These are phyloP conservation scores for Bacillus rossius DNA, from an alignment of 1,140 invertebrate species.

Conservation along the genomic window DNA sequence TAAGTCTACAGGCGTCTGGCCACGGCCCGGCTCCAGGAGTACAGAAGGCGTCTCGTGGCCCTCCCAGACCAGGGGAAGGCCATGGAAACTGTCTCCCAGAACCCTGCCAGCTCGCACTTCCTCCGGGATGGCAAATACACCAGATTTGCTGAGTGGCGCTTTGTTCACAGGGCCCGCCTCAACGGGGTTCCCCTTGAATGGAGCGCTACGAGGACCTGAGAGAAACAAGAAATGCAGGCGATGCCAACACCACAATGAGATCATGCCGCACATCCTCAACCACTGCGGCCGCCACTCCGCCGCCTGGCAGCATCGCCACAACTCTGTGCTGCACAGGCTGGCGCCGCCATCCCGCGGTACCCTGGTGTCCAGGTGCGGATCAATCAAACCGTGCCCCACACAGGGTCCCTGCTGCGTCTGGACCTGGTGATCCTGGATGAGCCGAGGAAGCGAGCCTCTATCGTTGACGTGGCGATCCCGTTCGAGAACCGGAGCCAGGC, in stretches of 20 bases:
- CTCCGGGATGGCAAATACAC: constrained; percentile 25
- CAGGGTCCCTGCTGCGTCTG: constrained; percentile 7
- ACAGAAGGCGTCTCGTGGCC: neutral
- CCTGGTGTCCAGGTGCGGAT: constrained; percentile 9
- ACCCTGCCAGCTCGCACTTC: constrained; percentile 26
- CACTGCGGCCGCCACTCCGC: constrained; percentile 27
- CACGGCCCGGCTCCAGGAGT: constrained; percentile 4
- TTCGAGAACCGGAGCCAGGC: neutral
- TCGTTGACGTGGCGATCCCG: neutral
- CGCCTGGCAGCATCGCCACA: constrained; percentile 12
- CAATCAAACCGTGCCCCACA: constrained; percentile 19
- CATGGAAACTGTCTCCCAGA: neutral
- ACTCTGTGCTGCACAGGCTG: constrained; percentile 15
- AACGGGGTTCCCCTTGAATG: constrained; percentile 35
- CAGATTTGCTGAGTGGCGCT: constrained; percentile 39
- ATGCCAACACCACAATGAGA: constrained; percentile 25
- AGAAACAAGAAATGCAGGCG: constrained; percentile 27
- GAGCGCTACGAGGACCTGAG: constrained; percentile 1
- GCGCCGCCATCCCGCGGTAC: constrained; percentile 7
- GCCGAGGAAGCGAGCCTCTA: neutral
- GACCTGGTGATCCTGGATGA: neutral
- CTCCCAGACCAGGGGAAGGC: constrained; percentile 29
- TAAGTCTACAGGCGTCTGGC: constrained; percentile 14
- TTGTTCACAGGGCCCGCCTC: constrained; percentile 36
- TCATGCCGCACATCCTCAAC: constrained; percentile 32